Percentiles rank a stretch among this genome's conserved stretches.
These are phyloP conservation scores for Bos taurus DNA, from an alignment of 2,113 vertebrate genomes.

Conservation along the genomic window DNA sequence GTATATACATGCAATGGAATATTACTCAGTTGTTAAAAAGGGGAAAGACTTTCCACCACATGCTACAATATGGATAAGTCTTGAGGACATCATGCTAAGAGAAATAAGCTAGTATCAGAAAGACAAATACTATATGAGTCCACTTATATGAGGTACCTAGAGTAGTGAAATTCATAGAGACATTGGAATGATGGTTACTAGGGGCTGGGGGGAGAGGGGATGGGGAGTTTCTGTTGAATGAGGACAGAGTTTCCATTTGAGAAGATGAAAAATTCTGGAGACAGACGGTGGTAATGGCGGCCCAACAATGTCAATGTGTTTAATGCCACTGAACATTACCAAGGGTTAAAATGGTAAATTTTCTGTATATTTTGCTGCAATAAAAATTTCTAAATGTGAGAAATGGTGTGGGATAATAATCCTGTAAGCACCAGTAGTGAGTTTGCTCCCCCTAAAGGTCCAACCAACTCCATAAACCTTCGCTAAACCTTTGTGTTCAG, in stretches of 20 bases:
- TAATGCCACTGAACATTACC: not conserved
- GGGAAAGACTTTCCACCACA: not conserved
- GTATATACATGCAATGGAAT: not conserved
- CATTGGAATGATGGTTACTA: no score
- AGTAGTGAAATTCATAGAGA: not conserved
- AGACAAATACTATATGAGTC: not conserved
- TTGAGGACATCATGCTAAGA: not conserved
- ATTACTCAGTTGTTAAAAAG: not conserved
- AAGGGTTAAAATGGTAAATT: not conserved
- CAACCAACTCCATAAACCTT: not conserved
- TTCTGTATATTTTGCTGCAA: not conserved
- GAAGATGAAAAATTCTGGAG: not conserved
- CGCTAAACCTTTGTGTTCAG: not conserved
- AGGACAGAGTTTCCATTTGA: not conserved
- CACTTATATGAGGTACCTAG: no score
- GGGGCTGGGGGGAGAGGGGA: not conserved
- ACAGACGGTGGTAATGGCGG: not conserved
- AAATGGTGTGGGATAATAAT: not conserved
- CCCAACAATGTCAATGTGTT: not conserved
- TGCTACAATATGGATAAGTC: not conserved
- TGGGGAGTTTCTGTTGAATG: not conserved
- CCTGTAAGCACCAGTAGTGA: no score
- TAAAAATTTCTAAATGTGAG: not conserved
- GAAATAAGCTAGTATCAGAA: not conserved
- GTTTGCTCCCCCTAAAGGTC: not conserved